Conservation (phyloP, 1,140 invertebrate species). For the Drosophila repletoides region DNA sequence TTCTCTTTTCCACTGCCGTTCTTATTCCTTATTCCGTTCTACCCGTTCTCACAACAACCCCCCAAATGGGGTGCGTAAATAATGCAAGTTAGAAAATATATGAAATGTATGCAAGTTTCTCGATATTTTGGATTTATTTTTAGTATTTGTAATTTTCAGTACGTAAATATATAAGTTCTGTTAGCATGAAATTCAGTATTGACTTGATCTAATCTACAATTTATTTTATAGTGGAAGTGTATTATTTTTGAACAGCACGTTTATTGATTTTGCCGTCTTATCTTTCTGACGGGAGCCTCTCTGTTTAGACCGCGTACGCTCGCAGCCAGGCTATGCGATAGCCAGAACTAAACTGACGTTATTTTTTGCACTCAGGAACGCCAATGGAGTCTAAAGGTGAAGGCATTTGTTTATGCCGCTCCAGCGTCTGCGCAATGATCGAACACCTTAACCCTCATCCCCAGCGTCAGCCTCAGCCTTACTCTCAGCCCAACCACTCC, state of each 20-base stretch:
- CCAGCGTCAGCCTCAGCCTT: neutral
- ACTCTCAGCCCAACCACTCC: too few species aligned
- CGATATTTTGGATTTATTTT: neutral
- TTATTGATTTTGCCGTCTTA: conserved; percentile 71
- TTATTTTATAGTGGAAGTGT: conserved; percentile 37
- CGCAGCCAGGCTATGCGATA: conserved; percentile 51
- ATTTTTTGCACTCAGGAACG: conserved; percentile 38
- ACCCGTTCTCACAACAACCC: conserved; percentile 45
- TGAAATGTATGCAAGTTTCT: too few species aligned
- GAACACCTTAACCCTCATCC: neutral
- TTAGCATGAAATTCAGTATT: conserved; percentile 57
- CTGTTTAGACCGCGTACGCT: conserved; percentile 30
- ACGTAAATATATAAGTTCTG: neutral
- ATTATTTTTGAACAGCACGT: conserved; percentile 52
- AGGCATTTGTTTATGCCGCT: conserved; percentile 76
- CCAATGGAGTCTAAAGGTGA: conserved; percentile 43
- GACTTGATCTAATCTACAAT: conserved; percentile 65
- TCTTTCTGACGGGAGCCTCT: conserved; percentile 28
- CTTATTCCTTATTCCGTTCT: neutral
- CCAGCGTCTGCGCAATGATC: conserved; percentile 47
- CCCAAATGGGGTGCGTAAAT: conserved; percentile 38
- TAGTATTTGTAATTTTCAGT: neutral
- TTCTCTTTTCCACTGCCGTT: conserved; percentile 14
- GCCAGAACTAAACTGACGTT: conserved; percentile 63
- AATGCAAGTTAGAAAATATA: conserved; percentile 58